A percentile compares a stretch with the other conserved stretches of the same genome.
These are phyloP conservation scores for Coccyzus lansbergi DNA, from an alignment of 2,797 vertebrate species.

Conservation along the genomic window DNA sequence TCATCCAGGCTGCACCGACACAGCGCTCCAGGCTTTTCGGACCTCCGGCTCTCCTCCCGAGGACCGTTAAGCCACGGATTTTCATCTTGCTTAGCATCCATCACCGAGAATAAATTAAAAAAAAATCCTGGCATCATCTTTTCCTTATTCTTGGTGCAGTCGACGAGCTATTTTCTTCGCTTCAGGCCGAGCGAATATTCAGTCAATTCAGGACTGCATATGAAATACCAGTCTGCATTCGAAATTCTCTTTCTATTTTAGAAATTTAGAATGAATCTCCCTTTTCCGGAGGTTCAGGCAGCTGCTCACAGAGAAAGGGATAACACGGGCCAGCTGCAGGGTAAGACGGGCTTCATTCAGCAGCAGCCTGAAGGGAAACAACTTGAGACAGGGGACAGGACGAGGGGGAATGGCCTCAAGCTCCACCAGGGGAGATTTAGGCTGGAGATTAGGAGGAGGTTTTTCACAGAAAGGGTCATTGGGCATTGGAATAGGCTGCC, in stretches of 20 bases:
- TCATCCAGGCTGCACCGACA: accelerated
- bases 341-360: background rate
- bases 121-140: background rate
- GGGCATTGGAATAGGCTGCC: too few species aligned
- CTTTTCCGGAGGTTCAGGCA: constrained; percentile 13
- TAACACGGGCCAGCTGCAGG: background rate
- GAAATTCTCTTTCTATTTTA: constrained; percentile 7
- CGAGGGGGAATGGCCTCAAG: too few species aligned
- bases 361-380: background rate
- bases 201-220: background rate
- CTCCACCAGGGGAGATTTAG: too few species aligned
- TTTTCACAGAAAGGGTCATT: too few species aligned
- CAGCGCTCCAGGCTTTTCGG: accelerated
- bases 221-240: constrained; percentile 19
- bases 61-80: background rate
- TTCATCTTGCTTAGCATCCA: background rate
- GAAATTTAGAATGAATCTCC: too few species aligned
- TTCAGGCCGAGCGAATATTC: background rate
- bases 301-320: constrained; percentile 6
- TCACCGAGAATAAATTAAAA: background rate
- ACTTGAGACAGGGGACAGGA: too few species aligned
- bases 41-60: background rate
- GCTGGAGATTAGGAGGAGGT: too few species aligned
- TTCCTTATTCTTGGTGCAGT: background rate
- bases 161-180: background rate